These are phyloP conservation scores for Blomia tropicalis DNA, from an alignment of 2,888 invertebrate species.

Conservation along the genomic window DNA sequence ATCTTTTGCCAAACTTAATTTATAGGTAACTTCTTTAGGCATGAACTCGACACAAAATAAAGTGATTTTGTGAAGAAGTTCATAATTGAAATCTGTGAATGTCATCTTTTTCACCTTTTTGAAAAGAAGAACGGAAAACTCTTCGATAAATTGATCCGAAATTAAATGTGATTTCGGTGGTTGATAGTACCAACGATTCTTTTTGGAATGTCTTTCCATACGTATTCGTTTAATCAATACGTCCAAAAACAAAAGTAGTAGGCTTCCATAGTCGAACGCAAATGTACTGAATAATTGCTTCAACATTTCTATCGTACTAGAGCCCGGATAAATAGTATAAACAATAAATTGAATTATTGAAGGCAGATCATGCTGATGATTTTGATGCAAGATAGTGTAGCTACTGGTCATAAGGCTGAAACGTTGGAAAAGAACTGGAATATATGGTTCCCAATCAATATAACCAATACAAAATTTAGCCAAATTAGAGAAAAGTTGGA, in stretches of 20 bases:
- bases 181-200: background rate
- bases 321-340: background rate
- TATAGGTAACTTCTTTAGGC: background rate
- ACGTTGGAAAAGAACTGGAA: conserved; percentile 40
- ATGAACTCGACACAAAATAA: background rate
- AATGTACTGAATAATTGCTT: background rate
- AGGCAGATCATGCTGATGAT: too few relatives aligned
- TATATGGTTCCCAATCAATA: conserved; percentile 70
- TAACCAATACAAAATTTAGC: conserved; percentile 32
- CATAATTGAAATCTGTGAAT: background rate
- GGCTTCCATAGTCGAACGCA: background rate
- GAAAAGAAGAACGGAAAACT: background rate
- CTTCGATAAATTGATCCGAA: background rate
- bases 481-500: background rate
- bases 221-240: background rate
- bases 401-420: background rate
- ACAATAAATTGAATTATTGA: background rate
- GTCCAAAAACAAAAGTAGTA: background rate
- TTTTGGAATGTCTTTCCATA: background rate
- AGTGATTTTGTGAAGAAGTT: background rate
- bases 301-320: background rate
- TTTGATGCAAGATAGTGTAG: too few relatives aligned
- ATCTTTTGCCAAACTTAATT: background rate
- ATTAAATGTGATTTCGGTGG: background rate
- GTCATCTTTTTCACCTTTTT: background rate